phyloP scores from a whole-genome alignment of 2,888 invertebrate species.

The Hirtodrosophila alboralis region DNA sequence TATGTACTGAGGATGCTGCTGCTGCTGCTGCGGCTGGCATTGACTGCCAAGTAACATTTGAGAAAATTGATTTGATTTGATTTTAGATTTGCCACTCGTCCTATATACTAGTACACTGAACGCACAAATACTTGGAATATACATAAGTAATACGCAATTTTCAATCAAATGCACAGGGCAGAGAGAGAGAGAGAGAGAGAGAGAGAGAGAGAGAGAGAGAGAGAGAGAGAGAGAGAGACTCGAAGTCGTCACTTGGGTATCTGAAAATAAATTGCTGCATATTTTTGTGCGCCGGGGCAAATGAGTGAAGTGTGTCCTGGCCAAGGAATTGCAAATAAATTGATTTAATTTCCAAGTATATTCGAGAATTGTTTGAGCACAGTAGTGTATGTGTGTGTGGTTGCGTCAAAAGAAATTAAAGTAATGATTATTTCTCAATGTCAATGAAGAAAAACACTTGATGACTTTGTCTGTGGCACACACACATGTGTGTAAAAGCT shows the following conservation, averaged over 20 bases:
- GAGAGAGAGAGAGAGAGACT: constrained; percentile 13
- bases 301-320: constrained; percentile 40
- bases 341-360: constrained; percentile 72
- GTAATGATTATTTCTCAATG: constrained; percentile 52
- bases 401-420: constrained; percentile 71
- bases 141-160: constrained; percentile 72
- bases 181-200: constrained; percentile 5
- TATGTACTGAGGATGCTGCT: constrained; percentile 39
- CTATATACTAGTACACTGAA: constrained; percentile 39
- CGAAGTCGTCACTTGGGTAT: constrained; percentile 48
- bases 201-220: too few species aligned
- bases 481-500: constrained; percentile 40
- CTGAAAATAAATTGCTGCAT: constrained; percentile 75
- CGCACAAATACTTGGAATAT: constrained; percentile 48
- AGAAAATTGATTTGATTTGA: constrained; percentile 77
- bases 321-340: constrained; percentile 72
- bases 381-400: constrained; percentile 22
- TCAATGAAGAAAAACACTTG: constrained; percentile 27
- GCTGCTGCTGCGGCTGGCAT: constrained; percentile 42
- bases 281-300: constrained; percentile 60
- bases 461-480: constrained; percentile 43
- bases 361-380: constrained; percentile 46
- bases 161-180: constrained; percentile 59
- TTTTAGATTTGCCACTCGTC: constrained; percentile 76
- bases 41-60: constrained; percentile 70